Conservation (phyloP, 2,888 invertebrate genomes). For the Hypena proboscidalis region DNA sequence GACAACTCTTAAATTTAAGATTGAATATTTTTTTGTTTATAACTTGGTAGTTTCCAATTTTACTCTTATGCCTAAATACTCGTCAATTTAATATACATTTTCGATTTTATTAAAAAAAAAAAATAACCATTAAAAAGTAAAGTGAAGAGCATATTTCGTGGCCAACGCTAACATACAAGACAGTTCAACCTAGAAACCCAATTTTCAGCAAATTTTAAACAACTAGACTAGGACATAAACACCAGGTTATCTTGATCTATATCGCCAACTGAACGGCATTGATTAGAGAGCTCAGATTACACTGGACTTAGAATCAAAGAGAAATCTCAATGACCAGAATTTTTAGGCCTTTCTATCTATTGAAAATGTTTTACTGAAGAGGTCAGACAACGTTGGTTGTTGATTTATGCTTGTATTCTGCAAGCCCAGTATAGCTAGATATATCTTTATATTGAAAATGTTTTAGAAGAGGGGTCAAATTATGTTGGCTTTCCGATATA, state of each 20-base stretch:
- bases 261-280: background rate
- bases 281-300: conserved; percentile 6
- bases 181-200: conserved; percentile 66
- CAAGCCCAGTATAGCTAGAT: background rate
- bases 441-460: background rate
- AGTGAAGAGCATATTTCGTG: conserved; percentile 36
- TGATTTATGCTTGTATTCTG: too few species aligned
- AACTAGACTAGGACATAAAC: conserved; percentile 25
- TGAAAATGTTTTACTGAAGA: too few species aligned
- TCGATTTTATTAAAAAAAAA: too few species aligned
- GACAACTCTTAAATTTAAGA: too few species aligned
- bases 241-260: conserved; percentile 19
- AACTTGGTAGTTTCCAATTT: too few species aligned
- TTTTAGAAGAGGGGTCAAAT: conserved; percentile 8
- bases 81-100: too few species aligned
- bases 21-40: too few species aligned
- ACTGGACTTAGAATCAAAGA: conserved; percentile 7
- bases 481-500: conserved; percentile 17
- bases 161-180: conserved; percentile 44
- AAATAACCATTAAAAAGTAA: conserved; percentile 1
- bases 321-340: background rate
- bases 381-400: too few species aligned
- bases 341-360: too few species aligned
- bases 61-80: too few species aligned
- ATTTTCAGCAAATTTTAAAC: conserved; percentile 44